Percentiles rank a stretch among this genome's conserved stretches.
Evolutionary conservation across 2,797 vertebrate species (phyloP).

Genomic region (Scomberomorus guttatus): DNA sequence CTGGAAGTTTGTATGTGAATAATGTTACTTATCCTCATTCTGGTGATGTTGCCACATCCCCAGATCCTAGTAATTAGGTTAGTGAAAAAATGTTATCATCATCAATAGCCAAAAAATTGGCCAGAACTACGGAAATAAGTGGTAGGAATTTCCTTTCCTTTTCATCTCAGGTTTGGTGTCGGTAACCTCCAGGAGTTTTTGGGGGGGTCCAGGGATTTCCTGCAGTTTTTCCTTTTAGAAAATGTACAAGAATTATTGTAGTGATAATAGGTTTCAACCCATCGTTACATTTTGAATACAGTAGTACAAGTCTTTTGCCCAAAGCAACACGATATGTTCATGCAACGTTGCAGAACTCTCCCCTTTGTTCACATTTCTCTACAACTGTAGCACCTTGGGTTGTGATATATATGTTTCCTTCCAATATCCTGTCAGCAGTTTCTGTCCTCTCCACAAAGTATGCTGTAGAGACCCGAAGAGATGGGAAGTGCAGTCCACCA

Average conservation of each 20-base stretch:
- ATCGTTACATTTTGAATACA: background rate
- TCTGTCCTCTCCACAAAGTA: constrained; percentile 29
- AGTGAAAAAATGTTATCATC: background rate
- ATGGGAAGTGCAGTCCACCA: constrained; percentile 22
- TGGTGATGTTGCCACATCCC: background rate
- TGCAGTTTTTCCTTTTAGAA: background rate
- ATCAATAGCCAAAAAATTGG: too few species aligned
- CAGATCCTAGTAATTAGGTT: background rate
- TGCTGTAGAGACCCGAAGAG: constrained; percentile 16
- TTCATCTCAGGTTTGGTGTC: background rate
- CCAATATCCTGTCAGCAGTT: constrained; percentile 28
- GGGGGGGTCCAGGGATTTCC: background rate
- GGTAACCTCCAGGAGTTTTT: background rate
- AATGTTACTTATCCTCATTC: background rate
- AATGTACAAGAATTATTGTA: background rate
- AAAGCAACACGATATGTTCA: constrained; percentile 4
- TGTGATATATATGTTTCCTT: constrained; percentile 32
- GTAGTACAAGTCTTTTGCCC: background rate
- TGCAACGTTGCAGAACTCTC: background rate
- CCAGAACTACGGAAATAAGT: background rate
- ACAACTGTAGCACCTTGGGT: background rate
- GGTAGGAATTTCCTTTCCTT: background rate
- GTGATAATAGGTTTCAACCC: background rate
- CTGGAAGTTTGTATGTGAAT: background rate
- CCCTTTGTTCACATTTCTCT: background rate